phyloP scores from a whole-genome alignment of 2,888 invertebrate genomes.

The Drosophila ezoana region DNA sequence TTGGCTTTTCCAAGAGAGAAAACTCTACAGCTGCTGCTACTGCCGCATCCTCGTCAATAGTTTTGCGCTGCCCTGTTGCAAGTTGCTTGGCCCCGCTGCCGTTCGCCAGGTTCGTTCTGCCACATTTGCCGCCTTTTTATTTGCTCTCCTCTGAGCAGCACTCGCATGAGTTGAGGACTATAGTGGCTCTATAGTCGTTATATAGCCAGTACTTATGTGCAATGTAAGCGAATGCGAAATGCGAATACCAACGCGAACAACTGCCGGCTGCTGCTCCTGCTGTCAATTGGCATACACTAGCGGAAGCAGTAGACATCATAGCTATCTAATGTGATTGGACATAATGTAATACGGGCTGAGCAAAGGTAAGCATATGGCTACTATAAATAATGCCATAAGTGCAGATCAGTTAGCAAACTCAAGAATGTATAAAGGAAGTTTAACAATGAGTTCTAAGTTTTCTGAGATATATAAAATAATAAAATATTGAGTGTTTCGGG shows the following conservation, averaged over 20 bases:
- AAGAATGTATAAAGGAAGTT: no score
- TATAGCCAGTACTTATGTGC: conserved; percentile 47
- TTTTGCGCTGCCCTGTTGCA: conserved; percentile 14
- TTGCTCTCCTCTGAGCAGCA: conserved; percentile 43
- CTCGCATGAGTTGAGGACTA: conserved; percentile 42
- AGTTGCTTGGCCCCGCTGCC: background rate
- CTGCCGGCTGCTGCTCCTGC: conserved; percentile 25
- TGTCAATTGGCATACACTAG: conserved; percentile 53
- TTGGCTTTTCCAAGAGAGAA: conserved; percentile 39
- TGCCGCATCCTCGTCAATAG: conserved; percentile 17
- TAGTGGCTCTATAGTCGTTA: conserved; percentile 44
- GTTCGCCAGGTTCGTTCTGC: conserved; percentile 48
- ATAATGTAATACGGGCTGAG: background rate
- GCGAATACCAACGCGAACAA: conserved; percentile 12
- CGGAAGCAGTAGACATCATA: background rate
- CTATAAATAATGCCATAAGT: no score
- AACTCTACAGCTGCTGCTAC: conserved; percentile 14
- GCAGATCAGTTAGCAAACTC: no score
- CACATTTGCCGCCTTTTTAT: conserved; percentile 68
- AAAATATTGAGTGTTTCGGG: no score
- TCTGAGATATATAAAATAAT: no score
- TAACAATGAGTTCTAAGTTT: no score
- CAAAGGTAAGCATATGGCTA: background rate
- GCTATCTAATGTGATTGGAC: background rate
- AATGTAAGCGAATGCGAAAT: conserved; percentile 43